Evolutionary conservation across 1,140 invertebrate species (phyloP), one percentile per base, ranked within the genome.

Genomic region (Oscheius sp.): DNA sequence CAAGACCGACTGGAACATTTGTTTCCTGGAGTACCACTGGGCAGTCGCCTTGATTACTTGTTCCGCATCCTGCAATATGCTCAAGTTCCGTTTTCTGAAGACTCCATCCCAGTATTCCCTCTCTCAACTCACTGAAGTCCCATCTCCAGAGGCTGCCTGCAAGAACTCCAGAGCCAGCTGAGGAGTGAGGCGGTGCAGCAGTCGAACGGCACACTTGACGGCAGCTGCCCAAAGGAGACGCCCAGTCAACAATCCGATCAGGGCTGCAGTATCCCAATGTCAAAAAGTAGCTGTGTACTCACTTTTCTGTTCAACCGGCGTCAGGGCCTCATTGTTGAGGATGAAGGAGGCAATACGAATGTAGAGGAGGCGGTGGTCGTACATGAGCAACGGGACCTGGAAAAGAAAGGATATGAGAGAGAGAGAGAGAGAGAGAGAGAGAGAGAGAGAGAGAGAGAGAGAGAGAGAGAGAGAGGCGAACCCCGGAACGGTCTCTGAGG

Each of bases 301-400:
- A 63, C 61, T 26, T 63, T n/a, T n/a, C 35, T 63, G 31, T 13
- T 63, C 61, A n/a, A 32, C 15, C 15, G 31, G 10, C 31, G 61
- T 15, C 7, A 63, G 61, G 7, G 10, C 10, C 0, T 42, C 26
- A 38, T 63, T 63, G 26, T 63, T 32, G 15, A 63, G 10, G 31
- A 63, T 34, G 29, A 32, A 63, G 26, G 15, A 29, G 32, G 61
- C n/a, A n/a, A 63, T 10, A 15, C 61, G 61, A 34, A 63, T 26
- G 31, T 32, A 63, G 10, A 63, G 31, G 0, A 63, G 36, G 20
- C 36, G 32, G 18, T n/a, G 31, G 36, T 63, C 61, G 26, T n/a
- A n/a, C 31, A 63, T 7, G 35, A 63, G 61, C 10, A 63, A n/a
- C 15, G 61, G 61, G 10, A 59, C 29, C 55, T 59, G 55, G 23